These are phyloP conservation scores for Beris chalybata DNA, from an alignment of 2,888 invertebrate species.

Conservation along the genomic window DNA sequence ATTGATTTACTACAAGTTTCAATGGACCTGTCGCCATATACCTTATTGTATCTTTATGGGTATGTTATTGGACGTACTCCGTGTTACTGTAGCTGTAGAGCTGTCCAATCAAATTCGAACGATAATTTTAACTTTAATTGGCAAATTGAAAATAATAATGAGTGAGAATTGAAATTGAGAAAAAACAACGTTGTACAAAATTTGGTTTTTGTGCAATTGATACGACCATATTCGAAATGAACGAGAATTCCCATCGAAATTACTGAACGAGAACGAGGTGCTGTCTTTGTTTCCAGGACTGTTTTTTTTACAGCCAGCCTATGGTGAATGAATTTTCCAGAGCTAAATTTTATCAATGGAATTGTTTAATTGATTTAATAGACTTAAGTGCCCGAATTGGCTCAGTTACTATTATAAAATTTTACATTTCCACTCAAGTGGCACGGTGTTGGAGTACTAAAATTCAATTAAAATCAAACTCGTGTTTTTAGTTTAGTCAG, in stretches of 20 bases:
- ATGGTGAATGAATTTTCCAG: constrained; percentile 24
- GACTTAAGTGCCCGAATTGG: constrained; percentile 19
- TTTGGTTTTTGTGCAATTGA: not conserved
- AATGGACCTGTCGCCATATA: constrained; percentile 16
- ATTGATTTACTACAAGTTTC: constrained; percentile 26
- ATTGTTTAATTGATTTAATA: constrained; percentile 27
- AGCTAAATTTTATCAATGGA: constrained; percentile 25
- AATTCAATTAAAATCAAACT: too few relatives aligned
- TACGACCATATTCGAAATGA: not conserved
- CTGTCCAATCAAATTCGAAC: constrained; percentile 13
- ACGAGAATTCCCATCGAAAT: not conserved
- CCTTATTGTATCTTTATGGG: too few relatives aligned
- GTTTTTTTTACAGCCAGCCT: too few relatives aligned
- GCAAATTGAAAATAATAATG: constrained; percentile 14
- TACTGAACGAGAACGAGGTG: not conserved
- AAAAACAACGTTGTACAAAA: not conserved
- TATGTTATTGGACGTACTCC: too few relatives aligned
- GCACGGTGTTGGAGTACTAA: too few relatives aligned
- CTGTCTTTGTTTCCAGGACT: too few relatives aligned
- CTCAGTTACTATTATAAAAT: not conserved
- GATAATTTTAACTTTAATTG: constrained; percentile 29
- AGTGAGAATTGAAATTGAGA: not conserved
- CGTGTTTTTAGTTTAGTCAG: too few relatives aligned
- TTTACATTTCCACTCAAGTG: too few relatives aligned
- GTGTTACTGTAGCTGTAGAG: too few relatives aligned